Percentiles rank a stretch among this genome's conserved stretches.
Conservation (phyloP, 2,113 vertebrate genomes). For the Gasterosteus nipponicus region DNA sequence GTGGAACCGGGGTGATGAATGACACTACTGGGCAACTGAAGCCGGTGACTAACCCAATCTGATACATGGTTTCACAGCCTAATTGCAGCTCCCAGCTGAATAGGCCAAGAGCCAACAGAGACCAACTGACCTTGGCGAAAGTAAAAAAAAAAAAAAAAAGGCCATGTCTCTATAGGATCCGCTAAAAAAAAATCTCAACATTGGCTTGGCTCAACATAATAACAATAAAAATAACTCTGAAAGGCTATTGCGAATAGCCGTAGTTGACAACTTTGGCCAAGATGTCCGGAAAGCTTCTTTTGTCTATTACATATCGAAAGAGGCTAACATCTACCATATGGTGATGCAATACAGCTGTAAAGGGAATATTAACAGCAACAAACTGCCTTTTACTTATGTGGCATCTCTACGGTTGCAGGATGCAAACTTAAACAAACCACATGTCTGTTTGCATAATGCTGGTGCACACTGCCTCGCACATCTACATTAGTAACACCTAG, state of each 20-base stretch:
- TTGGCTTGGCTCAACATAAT: neutral
- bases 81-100: conserved; percentile 76
- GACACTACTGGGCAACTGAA: conserved; percentile 58
- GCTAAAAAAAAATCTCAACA: conserved; percentile 14
- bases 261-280: conserved; percentile 22
- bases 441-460: conserved; percentile 24
- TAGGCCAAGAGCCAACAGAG: conserved; percentile 65
- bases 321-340: conserved; percentile 47
- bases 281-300: conserved; percentile 11
- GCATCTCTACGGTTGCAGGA: conserved; percentile 12
- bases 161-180: conserved; percentile 54
- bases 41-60: conserved; percentile 71
- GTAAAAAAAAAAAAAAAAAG: conserved; percentile 17
- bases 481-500: conserved; percentile 49
- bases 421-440: conserved; percentile 26
- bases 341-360: conserved; percentile 4
- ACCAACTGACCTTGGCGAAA: conserved; percentile 73
- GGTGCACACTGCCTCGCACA: conserved; percentile 19
- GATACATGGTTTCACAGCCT: conserved; percentile 62
- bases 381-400: conserved; percentile 1
- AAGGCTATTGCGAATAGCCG: conserved; percentile 33
- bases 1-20: conserved; percentile 58
- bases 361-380: conserved; percentile 19
- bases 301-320: neutral
- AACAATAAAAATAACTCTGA: conserved; percentile 31